Evolutionary conservation across 2,797 vertebrate species (phyloP).

Genomic region (Prionace glauca): DNA sequence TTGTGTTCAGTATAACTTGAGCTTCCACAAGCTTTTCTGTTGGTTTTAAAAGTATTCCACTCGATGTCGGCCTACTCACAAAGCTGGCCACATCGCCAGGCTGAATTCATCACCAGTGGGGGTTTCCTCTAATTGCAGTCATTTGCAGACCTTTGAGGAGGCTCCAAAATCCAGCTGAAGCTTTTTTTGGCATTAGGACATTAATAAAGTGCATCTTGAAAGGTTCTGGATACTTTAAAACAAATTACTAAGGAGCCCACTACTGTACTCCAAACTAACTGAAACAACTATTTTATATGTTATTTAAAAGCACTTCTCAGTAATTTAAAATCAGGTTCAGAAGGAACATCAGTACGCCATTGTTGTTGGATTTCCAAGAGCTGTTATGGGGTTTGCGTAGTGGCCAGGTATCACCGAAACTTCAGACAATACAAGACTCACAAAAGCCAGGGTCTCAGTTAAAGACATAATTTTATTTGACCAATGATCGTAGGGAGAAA

Average conservation of each 20-base stretch:
- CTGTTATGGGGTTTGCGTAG: no score
- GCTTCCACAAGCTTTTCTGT: background rate
- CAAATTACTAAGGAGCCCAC: background rate
- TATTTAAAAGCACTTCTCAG: background rate
- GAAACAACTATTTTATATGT: background rate
- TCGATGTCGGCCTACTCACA: background rate
- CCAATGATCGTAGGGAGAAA: no score
- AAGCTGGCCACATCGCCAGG: background rate
- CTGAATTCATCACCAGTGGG: background rate
- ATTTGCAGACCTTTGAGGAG: background rate
- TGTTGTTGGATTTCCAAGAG: no score
- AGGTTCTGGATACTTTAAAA: background rate
- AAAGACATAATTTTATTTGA: no score
- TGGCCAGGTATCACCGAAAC: no score
- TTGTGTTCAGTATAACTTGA: background rate
- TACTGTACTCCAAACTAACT: background rate
- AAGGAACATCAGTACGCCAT: background rate
- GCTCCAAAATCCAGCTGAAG: background rate
- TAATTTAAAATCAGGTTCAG: background rate
- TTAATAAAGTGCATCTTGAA: background rate
- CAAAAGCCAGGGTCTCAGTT: no score
- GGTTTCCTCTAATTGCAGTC: background rate
- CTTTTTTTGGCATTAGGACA: background rate
- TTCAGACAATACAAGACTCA: no score
- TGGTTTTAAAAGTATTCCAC: background rate